Conservation (phyloP, 2,797 vertebrate species). For the Meriones psammophilus region DNA sequence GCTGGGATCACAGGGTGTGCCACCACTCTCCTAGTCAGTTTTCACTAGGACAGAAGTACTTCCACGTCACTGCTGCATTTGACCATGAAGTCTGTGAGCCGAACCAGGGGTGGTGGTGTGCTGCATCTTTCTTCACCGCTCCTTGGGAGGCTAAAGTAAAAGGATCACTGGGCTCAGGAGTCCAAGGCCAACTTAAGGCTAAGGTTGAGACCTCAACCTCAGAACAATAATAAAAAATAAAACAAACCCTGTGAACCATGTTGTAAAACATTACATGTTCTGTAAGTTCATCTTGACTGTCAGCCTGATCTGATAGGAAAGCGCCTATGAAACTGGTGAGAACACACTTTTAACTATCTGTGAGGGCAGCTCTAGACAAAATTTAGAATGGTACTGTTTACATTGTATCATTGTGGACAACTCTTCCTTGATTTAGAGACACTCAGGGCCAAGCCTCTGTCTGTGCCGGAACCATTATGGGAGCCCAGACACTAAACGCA, state of each 20-base stretch:
- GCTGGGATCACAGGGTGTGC: neutral
- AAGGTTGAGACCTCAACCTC: neutral
- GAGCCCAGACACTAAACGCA: neutral
- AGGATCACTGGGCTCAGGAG: neutral
- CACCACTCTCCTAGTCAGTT: neutral
- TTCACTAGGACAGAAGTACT: neutral
- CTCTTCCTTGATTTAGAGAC: neutral
- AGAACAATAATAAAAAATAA: neutral
- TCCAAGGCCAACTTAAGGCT: neutral
- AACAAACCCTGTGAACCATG: neutral
- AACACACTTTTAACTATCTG: neutral
- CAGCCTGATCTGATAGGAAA: neutral
- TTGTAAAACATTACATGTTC: neutral
- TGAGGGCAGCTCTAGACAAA: neutral
- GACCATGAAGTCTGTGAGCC: neutral
- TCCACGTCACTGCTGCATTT: neutral
- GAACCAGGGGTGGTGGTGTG: neutral
- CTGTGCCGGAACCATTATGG: neutral
- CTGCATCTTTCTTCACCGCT: neutral
- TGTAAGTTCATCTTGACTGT: neutral
- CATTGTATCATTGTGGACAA: neutral
- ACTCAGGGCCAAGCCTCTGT: neutral
- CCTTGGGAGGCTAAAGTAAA: neutral
- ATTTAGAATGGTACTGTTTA: neutral
- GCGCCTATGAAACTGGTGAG: neutral